Percentiles rank a stretch among this genome's conserved stretches.
These are phyloP conservation scores for Orthosia incerta DNA, from an alignment of 2,888 invertebrate genomes.

Conservation along the genomic window DNA sequence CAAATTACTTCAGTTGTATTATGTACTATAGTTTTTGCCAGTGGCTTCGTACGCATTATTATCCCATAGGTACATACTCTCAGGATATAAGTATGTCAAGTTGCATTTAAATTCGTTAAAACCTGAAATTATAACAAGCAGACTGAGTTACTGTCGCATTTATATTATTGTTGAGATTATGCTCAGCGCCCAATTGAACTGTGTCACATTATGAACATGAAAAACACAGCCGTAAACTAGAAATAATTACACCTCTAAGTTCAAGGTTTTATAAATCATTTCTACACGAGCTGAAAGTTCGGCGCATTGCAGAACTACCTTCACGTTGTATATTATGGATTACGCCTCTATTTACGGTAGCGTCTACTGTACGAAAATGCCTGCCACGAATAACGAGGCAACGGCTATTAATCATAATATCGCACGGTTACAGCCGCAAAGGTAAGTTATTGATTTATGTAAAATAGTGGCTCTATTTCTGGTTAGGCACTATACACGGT, in stretches of 20 bases:
- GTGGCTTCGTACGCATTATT: too few relatives aligned
- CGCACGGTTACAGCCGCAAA: not conserved
- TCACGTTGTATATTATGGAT: not conserved
- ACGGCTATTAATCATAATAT: slow-evolving; percentile 43
- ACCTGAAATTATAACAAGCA: too few relatives aligned
- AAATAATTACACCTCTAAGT: not conserved
- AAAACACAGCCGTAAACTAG: too few relatives aligned
- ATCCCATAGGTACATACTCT: too few relatives aligned
- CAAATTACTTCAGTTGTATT: too few relatives aligned
- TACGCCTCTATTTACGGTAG: not conserved
- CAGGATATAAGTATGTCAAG: too few relatives aligned
- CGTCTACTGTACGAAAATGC: slow-evolving; percentile 12
- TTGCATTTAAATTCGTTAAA: too few relatives aligned
- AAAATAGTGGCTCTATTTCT: slow-evolving; percentile 1
- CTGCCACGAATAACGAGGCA: not conserved
- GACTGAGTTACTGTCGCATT: too few relatives aligned
- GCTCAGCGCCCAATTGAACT: not conserved
- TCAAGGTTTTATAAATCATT: slow-evolving; percentile 39
- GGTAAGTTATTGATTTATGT: slow-evolving; percentile 42
- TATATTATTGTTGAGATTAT: not conserved
- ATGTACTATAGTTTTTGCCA: too few relatives aligned
- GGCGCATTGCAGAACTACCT: slow-evolving; percentile 49
- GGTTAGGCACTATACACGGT: not conserved
- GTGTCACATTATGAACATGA: too few relatives aligned
- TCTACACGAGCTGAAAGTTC: slow-evolving; percentile 16